Base-by-base conservation (phyloP, 2,888 invertebrate species). In the Megastigmus dorsalis region DNA sequence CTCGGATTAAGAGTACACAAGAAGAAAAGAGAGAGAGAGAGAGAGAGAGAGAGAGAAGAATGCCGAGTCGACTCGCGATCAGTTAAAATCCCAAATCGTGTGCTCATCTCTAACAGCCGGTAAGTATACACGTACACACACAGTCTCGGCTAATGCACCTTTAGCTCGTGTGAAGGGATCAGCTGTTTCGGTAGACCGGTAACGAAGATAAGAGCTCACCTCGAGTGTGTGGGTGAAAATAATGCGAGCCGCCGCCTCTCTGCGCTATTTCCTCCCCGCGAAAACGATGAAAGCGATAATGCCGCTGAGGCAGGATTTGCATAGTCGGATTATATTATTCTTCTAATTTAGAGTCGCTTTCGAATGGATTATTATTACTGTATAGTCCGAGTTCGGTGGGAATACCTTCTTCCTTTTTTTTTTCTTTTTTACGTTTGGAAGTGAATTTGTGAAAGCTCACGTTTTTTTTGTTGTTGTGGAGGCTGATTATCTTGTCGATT, bases 151-250 rank as follows among this genome's bases (percentile, higher is more conserved):
- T 45, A 18, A 41, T 41, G n/a, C n/a, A n/a, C 41, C 5, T 41
- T 3, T 41, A 13, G 5, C 10, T 41, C 13, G 15, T 5, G 9
- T 18, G 18, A 30, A 54, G 28, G n/a, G 10, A 52, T 65, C 65
- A 41, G 23, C 65, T 55, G 43, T 55, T 55, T 26, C 33, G 30
- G 20, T 63, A 50, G 55, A 55, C 23, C 43, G 33, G 48, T 45
- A 55, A 38, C 55, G 30, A 55, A 43, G 59, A 41, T 68, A 57
- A 55, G 48, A 57, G 41, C 63, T 20, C 36, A 2, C n/a, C n/a
- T n/a, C n/a, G n/a, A n/a, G n/a, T n/a, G n/a, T n/a, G 5, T 2
- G 3, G n/a, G 18, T 9, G 33, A 54, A 54, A 54, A 54, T 33
- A 54, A 54, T 57, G 36, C 57, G 48, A 23, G 48, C 10, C 26